phyloP scores from a whole-genome alignment of 2,888 invertebrate genomes.

The Orthonychiurus folsomi region DNA sequence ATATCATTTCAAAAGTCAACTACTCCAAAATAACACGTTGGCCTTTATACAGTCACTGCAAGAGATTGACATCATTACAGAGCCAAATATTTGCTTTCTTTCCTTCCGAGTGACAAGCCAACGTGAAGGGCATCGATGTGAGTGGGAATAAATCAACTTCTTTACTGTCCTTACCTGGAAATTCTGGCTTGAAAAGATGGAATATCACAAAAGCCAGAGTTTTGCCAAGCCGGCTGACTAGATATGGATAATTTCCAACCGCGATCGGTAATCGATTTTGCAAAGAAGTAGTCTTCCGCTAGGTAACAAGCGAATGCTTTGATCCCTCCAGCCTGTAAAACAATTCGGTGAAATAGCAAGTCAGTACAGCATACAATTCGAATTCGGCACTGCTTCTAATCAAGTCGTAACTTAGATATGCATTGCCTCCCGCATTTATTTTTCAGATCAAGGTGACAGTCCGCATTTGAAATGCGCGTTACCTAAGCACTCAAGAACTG shows the following conservation, averaged over 20 bases:
- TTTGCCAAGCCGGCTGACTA: slow-evolving; percentile 91
- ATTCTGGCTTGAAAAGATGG: slow-evolving; percentile 71
- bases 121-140: neutral
- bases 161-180: slow-evolving; percentile 44
- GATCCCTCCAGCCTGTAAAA: slow-evolving; percentile 76
- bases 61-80: too few species aligned
- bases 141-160: neutral
- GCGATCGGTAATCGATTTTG: slow-evolving; percentile 72
- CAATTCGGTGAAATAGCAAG: too few species aligned
- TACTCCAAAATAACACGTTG: too few species aligned
- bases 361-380: too few species aligned
- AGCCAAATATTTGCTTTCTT: neutral
- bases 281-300: slow-evolving; percentile 97
- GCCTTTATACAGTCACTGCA: too few species aligned
- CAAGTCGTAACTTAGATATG: too few species aligned
- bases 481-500: too few species aligned
- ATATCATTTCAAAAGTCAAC: too few species aligned
- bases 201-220: slow-evolving; percentile 80
- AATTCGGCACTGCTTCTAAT: too few species aligned
- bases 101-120: neutral
- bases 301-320: slow-evolving; percentile 84
- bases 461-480: too few species aligned
- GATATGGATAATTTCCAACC: slow-evolving; percentile 87
- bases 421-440: neutral
- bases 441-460: neutral